Percentiles rank a stretch among this genome's conserved stretches.
Conservation (phyloP, 2,797 vertebrate genomes). For the Catamblyrhynchus diadema region DNA sequence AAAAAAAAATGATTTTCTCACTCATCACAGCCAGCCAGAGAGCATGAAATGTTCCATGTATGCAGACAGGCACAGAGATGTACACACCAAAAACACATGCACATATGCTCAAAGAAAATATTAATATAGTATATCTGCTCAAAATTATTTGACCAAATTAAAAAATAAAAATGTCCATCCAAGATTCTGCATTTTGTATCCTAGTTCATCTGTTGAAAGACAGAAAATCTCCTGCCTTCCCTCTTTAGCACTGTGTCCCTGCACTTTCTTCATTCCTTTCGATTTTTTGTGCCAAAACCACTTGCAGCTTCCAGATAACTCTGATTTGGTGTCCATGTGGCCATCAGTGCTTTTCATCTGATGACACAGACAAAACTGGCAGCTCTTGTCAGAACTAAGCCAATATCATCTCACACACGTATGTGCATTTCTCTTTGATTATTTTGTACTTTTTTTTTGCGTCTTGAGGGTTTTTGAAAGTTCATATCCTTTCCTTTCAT, state of each 20-base stretch:
- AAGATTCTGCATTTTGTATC: neutral
- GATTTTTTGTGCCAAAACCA: constrained; percentile 25
- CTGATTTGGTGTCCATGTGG: constrained; percentile 25
- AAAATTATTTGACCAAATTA: neutral
- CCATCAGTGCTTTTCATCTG: constrained; percentile 37
- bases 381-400: constrained; percentile 27
- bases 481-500: neutral
- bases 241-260: neutral
- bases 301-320: constrained; percentile 20
- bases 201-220: neutral
- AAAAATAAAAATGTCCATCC: neutral
- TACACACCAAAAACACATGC: neutral
- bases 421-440: constrained; percentile 3
- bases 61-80: neutral
- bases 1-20: neutral
- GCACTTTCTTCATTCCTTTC: neutral
- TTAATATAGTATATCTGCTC: neutral
- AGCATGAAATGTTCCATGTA: neutral
- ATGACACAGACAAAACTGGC: constrained; percentile 48
- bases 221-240: neutral
- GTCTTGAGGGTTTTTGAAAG: neutral
- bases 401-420: constrained; percentile 16
- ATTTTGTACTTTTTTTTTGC: neutral
- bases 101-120: neutral
- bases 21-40: neutral